Conservation (phyloP, 2,888 invertebrate genomes). For the Vesta saturnalis region DNA sequence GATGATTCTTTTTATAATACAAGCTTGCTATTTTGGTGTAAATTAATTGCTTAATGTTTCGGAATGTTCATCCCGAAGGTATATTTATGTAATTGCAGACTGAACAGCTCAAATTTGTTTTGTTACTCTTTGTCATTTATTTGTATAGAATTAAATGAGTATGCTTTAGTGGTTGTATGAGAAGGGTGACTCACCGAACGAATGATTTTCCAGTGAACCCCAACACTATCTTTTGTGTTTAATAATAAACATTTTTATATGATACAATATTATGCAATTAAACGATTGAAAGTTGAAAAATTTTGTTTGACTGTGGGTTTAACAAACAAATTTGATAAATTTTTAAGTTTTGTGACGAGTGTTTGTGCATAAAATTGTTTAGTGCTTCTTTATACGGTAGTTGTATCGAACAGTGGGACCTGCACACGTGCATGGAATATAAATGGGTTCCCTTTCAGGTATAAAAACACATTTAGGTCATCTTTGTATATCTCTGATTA, state of each 20-base stretch:
- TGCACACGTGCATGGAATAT: constrained; percentile 36
- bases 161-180: constrained; percentile 37
- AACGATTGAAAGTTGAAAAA: too few relatives aligned
- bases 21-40: constrained; percentile 7
- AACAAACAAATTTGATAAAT: background rate
- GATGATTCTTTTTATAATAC: background rate
- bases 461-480: constrained; percentile 28
- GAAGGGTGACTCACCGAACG: constrained; percentile 45
- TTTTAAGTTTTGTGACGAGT: background rate
- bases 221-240: constrained; percentile 17
- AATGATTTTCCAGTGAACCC: constrained; percentile 40
- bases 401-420: constrained; percentile 30
- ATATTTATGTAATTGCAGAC: constrained; percentile 44
- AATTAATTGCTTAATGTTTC: constrained; percentile 47
- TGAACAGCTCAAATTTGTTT: constrained; percentile 39
- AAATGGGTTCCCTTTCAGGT: constrained; percentile 26
- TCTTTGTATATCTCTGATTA: constrained; percentile 34
- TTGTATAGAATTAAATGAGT: constrained; percentile 43
- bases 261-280: too few relatives aligned
- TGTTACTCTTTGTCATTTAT: constrained; percentile 43
- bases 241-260: too few relatives aligned
- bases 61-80: constrained; percentile 48
- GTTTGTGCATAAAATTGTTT: background rate
- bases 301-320: background rate
- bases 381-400: constrained; percentile 14